Evolutionary conservation across 2,888 invertebrate species (phyloP).

Genomic region (Limnephilus auricula): DNA sequence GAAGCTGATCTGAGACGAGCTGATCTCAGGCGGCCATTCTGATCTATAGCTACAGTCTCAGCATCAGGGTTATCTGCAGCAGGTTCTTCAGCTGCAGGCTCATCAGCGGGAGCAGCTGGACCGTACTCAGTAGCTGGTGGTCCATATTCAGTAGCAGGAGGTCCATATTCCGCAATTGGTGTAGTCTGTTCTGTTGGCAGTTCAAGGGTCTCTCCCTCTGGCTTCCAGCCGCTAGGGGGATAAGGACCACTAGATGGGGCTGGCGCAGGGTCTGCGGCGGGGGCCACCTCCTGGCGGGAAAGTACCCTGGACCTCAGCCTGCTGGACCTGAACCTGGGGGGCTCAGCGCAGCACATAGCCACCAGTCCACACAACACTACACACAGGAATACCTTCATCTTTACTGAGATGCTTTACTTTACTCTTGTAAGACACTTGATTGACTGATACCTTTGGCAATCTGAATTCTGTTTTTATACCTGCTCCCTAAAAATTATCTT

Average conservation of each 20-base stretch:
- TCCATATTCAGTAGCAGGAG: constrained; percentile 50
- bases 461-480: constrained; percentile 36
- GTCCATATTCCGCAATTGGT: constrained; percentile 42
- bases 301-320: constrained; percentile 25
- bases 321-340: constrained; percentile 48
- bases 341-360: constrained; percentile 51
- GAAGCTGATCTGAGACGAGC: constrained; percentile 51
- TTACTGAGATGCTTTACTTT: constrained; percentile 3
- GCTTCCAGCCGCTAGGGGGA: constrained; percentile 74
- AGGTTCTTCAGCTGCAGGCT: background rate
- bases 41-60: constrained; percentile 12
- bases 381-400: constrained; percentile 58
- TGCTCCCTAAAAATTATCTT: background rate
- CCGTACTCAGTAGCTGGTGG: constrained; percentile 50
- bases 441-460: constrained; percentile 47
- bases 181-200: constrained; percentile 68
- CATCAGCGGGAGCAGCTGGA: constrained; percentile 24
- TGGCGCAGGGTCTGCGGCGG: constrained; percentile 40
- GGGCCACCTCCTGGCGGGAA: constrained; percentile 41
- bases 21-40: constrained; percentile 52
- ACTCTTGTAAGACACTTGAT: background rate
- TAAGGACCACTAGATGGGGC: constrained; percentile 43
- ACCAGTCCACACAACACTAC: constrained; percentile 45
- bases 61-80: constrained; percentile 38
- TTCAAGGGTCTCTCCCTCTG: constrained; percentile 71